phyloP scores from a whole-genome alignment of 92 coral and sea anemone genomes.

The Epizoanthus illoricatus region DNA sequence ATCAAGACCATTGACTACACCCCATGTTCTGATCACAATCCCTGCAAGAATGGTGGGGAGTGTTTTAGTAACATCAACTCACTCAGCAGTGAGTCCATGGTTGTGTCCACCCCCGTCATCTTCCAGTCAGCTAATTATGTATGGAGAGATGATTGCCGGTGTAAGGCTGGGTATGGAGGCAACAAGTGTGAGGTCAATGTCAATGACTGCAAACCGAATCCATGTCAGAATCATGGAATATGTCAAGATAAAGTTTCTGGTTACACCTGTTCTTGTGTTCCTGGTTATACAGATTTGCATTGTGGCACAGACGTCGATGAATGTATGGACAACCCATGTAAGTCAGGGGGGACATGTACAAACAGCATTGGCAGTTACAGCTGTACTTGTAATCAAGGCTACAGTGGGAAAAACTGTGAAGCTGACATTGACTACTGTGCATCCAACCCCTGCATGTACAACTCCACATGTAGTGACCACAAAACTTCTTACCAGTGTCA shows the following conservation, averaged over 20 bases:
- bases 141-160: slow-evolving; percentile 75
- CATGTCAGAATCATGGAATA: slow-evolving; percentile 72
- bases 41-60: slow-evolving; percentile 84
- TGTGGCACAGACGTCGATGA: slow-evolving; percentile 73
- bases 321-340: slow-evolving; percentile 73
- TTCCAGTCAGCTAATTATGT: slow-evolving; percentile 72
- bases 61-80: slow-evolving; percentile 74
- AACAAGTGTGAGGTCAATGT: slow-evolving; percentile 61
- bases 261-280: slow-evolving; percentile 67
- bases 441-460: slow-evolving; percentile 74
- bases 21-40: slow-evolving; percentile 75
- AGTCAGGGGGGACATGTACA: slow-evolving; percentile 72
- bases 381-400: slow-evolving; percentile 80
- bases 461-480: slow-evolving; percentile 58
- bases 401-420: slow-evolving; percentile 80
- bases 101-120: slow-evolving; percentile 58
- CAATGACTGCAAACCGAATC: slow-evolving; percentile 71
- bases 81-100: slow-evolving; percentile 52
- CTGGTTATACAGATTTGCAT: slow-evolving; percentile 73
- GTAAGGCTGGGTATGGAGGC: slow-evolving; percentile 74
- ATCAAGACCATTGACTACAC: slow-evolving; percentile 75
- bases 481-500: slow-evolving; percentile 70
- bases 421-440: slow-evolving; percentile 73
- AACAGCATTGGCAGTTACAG: slow-evolving; percentile 68
- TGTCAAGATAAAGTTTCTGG: slow-evolving; percentile 56